Evolutionary conservation across 2,888 invertebrate species (phyloP).

Genomic region (Orchesella flavescens): DNA sequence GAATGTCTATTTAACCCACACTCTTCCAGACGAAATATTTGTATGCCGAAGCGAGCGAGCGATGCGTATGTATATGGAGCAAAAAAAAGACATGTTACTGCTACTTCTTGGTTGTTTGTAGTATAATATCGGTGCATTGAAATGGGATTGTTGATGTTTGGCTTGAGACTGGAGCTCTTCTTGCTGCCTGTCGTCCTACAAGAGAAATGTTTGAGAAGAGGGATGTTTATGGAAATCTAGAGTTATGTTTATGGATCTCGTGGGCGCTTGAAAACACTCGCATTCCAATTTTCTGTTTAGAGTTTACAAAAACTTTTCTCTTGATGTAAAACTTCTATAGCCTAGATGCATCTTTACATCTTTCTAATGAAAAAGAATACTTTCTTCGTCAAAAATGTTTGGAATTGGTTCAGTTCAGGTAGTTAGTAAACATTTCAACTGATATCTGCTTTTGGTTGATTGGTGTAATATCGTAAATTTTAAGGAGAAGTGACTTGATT

Average conservation of each 20-base stretch:
- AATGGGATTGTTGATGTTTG: conserved; percentile 63
- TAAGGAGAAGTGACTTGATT: too few species aligned
- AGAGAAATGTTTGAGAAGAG: conserved; percentile 60
- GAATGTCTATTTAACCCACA: conserved; percentile 49
- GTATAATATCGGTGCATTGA: conserved; percentile 30
- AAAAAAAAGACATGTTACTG: background rate
- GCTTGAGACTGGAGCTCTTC: conserved; percentile 24
- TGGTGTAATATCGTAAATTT: too few species aligned
- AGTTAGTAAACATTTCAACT: too few species aligned
- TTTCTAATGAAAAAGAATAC: too few species aligned
- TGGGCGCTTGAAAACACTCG: conserved; percentile 65
- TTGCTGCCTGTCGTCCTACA: conserved; percentile 54
- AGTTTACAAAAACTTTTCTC: conserved; percentile 52
- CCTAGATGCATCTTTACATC: too few species aligned
- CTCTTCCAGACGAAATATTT: conserved; percentile 2
- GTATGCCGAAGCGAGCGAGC: background rate
- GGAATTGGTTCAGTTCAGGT: too few species aligned
- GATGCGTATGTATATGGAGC: too few species aligned
- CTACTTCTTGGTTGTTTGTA: background rate
- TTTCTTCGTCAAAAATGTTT: too few species aligned
- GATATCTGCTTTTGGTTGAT: too few species aligned
- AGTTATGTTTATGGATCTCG: conserved; percentile 65
- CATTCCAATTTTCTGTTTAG: conserved; percentile 63
- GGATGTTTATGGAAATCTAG: conserved; percentile 64
- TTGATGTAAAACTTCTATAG: background rate